Percentiles rank a stretch among this genome's conserved stretches.
These are phyloP conservation scores for Lutraria rhynchaena DNA, from an alignment of 1,140 invertebrate genomes.

Conservation along the genomic window DNA sequence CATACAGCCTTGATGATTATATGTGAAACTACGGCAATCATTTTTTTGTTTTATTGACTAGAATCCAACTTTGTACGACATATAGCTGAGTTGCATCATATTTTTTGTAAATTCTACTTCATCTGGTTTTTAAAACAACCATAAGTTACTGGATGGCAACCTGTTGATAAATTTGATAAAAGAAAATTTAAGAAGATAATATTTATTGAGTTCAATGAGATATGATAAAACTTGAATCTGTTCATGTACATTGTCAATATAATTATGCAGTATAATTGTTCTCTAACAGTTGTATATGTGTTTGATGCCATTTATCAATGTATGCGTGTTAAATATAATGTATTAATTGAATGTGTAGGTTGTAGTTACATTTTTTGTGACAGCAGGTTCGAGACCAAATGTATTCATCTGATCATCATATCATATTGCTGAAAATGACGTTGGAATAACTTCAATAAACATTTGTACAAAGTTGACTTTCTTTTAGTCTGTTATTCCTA, in stretches of 20 bases:
- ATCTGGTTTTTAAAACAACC: too few species aligned
- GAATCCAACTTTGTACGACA: too few species aligned
- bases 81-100: too few species aligned
- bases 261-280: neutral
- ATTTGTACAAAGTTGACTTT: constrained; percentile 60
- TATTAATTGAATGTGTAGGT: constrained; percentile 17
- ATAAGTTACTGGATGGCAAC: too few species aligned
- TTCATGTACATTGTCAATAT: neutral
- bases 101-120: too few species aligned
- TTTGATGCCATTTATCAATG: neutral
- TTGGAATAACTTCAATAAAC: constrained; percentile 58
- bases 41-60: too few species aligned
- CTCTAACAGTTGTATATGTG: neutral
- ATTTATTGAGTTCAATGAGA: neutral
- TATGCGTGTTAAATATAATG: neutral
- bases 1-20: too few species aligned
- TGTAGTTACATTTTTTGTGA: constrained; percentile 11
- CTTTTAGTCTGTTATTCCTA: too few species aligned
- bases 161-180: too few species aligned
- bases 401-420: constrained; percentile 40
- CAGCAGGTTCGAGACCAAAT: constrained; percentile 44
- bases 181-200: neutral
- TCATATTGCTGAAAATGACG: constrained; percentile 40
- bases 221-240: neutral
- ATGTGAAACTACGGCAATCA: too few species aligned